These are phyloP conservation scores for Drosophila subquinaria DNA, from an alignment of 2,888 invertebrate species.

Conservation along the genomic window DNA sequence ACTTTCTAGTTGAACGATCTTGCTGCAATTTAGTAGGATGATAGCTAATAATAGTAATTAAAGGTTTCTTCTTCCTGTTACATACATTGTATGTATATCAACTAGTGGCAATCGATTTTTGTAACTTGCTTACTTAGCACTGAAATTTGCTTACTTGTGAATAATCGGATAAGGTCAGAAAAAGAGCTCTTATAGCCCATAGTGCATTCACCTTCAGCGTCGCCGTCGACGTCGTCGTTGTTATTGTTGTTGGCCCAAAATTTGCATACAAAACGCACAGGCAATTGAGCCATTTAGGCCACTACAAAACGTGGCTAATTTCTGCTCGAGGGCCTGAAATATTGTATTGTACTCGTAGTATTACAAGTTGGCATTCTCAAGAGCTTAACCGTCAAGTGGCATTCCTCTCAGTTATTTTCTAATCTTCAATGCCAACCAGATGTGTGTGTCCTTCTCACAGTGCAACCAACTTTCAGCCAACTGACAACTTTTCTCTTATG, in stretches of 20 bases:
- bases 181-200: not conserved
- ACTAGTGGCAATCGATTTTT: no score
- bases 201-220: not conserved
- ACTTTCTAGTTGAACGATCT: no score
- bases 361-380: slow-evolving; percentile 21
- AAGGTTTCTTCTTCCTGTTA: no score
- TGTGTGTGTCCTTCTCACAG: slow-evolving; percentile 5
- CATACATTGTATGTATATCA: no score
- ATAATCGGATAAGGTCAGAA: not conserved
- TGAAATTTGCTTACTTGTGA: not conserved
- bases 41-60: no score
- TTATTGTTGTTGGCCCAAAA: slow-evolving; percentile 19
- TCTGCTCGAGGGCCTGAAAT: slow-evolving; percentile 48
- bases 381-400: slow-evolving; percentile 41
- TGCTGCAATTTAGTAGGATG: no score
- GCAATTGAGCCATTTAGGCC: slow-evolving; percentile 62
- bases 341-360: slow-evolving; percentile 2
- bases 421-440: slow-evolving; percentile 38
- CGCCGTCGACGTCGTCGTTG: not conserved
- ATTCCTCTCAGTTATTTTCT: slow-evolving; percentile 44
- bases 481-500: slow-evolving; percentile 22
- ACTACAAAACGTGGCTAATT: slow-evolving; percentile 73
- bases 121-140: no score
- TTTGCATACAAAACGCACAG: slow-evolving; percentile 63
- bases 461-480: slow-evolving; percentile 8